Percentiles rank a stretch among this genome's conserved stretches.
phyloP scores from a whole-genome alignment of 2,888 invertebrate genomes.

The Pasiphila rectangulata region DNA sequence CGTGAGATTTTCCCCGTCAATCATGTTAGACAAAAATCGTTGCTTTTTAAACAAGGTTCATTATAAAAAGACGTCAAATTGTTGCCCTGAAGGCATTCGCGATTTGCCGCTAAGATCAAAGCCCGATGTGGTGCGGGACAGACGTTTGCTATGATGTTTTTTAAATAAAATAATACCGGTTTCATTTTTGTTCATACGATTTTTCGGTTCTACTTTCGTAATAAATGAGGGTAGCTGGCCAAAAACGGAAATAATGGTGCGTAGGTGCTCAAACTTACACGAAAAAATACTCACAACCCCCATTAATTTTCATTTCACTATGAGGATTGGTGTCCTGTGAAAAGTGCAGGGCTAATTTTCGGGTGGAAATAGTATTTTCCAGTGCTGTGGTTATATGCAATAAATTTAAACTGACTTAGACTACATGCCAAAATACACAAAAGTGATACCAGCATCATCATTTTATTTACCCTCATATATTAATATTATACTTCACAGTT shows the following conservation, averaged over 20 bases:
- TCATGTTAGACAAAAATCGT: slow-evolving; percentile 62
- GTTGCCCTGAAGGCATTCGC: slow-evolving; percentile 15
- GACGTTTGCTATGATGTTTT: too few species aligned
- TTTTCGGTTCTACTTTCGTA: slow-evolving; percentile 65
- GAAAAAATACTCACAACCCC: slow-evolving; percentile 76
- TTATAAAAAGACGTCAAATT: slow-evolving; percentile 20
- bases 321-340: slow-evolving; percentile 69
- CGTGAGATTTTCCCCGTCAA: slow-evolving; percentile 64
- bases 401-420: too few species aligned
- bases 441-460: too few species aligned
- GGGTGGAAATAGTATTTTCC: slow-evolving; percentile 37
- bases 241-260: slow-evolving; percentile 77
- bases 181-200: slow-evolving; percentile 54
- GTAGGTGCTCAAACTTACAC: slow-evolving; percentile 78
- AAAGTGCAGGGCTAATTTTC: slow-evolving; percentile 48
- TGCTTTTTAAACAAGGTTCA: slow-evolving; percentile 32
- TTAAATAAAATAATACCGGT: too few species aligned
- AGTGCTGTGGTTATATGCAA: too few species aligned
- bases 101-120: slow-evolving; percentile 33
- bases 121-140: slow-evolving; percentile 28
- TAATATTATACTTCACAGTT: too few species aligned
- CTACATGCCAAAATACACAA: too few species aligned
- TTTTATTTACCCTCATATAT: too few species aligned
- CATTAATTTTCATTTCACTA: slow-evolving; percentile 79
- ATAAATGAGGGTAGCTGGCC: slow-evolving; percentile 74